Evolutionary conservation across 2,113 vertebrate genomes (phyloP).

Genomic region (Gymnorhina tibicen): DNA sequence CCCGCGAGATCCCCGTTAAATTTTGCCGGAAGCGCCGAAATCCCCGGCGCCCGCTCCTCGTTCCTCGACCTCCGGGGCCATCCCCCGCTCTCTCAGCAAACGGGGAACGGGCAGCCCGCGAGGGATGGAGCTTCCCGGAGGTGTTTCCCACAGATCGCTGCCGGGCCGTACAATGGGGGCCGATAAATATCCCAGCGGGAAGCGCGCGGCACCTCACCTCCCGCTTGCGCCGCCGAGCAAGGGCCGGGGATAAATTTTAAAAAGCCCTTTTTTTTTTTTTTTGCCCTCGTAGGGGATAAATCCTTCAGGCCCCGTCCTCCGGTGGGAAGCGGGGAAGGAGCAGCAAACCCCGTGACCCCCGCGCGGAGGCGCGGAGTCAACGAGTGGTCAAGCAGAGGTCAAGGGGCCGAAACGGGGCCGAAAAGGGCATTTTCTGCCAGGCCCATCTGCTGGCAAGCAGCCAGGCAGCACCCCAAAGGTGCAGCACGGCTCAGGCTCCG

Average conservation of each 20-base stretch:
- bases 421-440: slow-evolving; percentile 40
- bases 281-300: slow-evolving; percentile 62
- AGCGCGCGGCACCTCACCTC: slow-evolving; percentile 29
- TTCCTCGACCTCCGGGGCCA: not conserved
- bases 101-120: not conserved
- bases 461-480: slow-evolving; percentile 52
- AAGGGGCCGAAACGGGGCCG: slow-evolving; percentile 27
- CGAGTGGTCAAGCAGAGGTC: slow-evolving; percentile 63
- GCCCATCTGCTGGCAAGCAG: slow-evolving; percentile 51
- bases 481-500: slow-evolving; percentile 47
- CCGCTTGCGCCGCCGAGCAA: not conserved
- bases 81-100: not conserved
- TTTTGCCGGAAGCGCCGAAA: not conserved
- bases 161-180: slow-evolving; percentile 11
- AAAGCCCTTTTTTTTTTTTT: slow-evolving; percentile 37
- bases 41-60: not conserved
- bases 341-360: slow-evolving; percentile 21
- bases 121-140: slow-evolving; percentile 12
- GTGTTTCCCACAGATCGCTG: slow-evolving; percentile 46
- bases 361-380: slow-evolving; percentile 32
- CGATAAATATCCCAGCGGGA: slow-evolving; percentile 52
- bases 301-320: slow-evolving; percentile 59
- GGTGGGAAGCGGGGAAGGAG: slow-evolving; percentile 19
- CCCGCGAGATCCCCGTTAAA: rapidly evolving
- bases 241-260: slow-evolving; percentile 5